phyloP scores from a whole-genome alignment of 2,113 vertebrate species.

The Trematocara variabile region DNA sequence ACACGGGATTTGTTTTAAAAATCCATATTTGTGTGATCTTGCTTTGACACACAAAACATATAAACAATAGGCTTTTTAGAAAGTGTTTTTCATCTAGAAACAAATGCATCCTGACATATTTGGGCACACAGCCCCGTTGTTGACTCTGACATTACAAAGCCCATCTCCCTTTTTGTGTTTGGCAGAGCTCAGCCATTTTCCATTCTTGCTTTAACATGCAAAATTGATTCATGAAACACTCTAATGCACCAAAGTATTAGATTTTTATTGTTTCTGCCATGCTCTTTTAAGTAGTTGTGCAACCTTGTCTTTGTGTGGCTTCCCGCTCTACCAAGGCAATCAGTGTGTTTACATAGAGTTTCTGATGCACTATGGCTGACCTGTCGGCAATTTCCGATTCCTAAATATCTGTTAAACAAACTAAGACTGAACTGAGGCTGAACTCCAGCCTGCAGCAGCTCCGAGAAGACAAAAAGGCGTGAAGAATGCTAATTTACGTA shows the following conservation, averaged over 20 bases:
- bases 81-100: not conserved
- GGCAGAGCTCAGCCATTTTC: not conserved
- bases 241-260: not conserved
- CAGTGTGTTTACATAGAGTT: conserved; percentile 1
- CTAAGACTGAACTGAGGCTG: conserved; percentile 17
- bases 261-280: not conserved
- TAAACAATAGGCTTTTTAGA: not conserved
- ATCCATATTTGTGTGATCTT: not conserved
- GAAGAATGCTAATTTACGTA: not conserved
- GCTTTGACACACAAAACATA: not conserved
- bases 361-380: conserved; percentile 16
- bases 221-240: not conserved
- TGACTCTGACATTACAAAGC: not conserved
- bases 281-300: not conserved
- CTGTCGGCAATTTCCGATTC: conserved; percentile 20
- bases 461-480: not conserved
- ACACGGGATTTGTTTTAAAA: not conserved
- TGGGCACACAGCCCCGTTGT: not conserved
- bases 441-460: conserved; percentile 15
- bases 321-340: not conserved
- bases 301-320: not conserved
- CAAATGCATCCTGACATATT: not conserved
- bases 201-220: fast-evolving
- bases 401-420: conserved; percentile 40
- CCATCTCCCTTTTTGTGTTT: not conserved